phyloP scores from a whole-genome alignment of 2,888 invertebrate genomes.

The Drosophila acutilabella region DNA sequence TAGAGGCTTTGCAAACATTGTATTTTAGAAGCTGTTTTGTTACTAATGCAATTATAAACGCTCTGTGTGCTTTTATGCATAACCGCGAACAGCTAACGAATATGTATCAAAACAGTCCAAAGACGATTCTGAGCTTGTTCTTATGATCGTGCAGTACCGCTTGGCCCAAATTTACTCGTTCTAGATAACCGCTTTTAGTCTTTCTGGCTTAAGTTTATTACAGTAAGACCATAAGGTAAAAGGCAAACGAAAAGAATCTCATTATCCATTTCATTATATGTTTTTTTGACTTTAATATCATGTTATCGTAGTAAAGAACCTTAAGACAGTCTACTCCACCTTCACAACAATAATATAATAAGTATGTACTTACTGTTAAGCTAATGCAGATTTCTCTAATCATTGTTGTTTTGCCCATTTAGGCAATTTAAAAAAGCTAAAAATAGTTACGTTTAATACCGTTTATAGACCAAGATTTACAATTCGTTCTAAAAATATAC shows the following conservation, averaged over 20 bases:
- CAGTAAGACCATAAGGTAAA: background rate
- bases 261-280: background rate
- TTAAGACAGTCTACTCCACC: background rate
- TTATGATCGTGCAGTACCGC: background rate
- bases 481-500: too few relatives aligned
- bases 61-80: constrained; percentile 20
- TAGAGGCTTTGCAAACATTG: constrained; percentile 75
- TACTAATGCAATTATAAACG: constrained; percentile 9
- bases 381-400: background rate
- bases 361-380: background rate
- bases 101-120: background rate
- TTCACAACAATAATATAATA: constrained; percentile 15
- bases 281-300: background rate
- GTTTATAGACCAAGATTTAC: too few relatives aligned
- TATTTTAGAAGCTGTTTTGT: constrained; percentile 20
- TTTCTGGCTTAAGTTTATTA: constrained; percentile 15
- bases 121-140: background rate
- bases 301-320: background rate
- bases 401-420: background rate
- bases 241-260: background rate
- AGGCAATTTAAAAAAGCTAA: too few relatives aligned
- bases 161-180: constrained; percentile 3
- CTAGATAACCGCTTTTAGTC: constrained; percentile 21
- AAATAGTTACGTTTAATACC: too few relatives aligned
- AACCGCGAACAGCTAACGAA: background rate